These are phyloP conservation scores for Platynereis dumerilii DNA, from an alignment of 2,888 invertebrate genomes.

Conservation along the genomic window DNA sequence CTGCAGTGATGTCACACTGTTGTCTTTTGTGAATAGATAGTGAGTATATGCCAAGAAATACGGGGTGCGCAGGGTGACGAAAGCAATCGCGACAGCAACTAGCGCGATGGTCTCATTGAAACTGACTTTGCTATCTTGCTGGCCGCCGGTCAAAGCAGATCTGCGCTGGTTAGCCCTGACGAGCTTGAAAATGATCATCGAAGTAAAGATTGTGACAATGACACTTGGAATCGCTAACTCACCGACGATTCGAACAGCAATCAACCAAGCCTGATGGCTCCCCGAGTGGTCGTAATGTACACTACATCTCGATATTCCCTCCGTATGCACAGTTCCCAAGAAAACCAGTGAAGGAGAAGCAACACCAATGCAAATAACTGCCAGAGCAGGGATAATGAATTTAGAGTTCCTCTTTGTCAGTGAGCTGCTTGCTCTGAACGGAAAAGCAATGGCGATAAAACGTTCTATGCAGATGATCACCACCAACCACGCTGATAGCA, in stretches of 20 bases:
- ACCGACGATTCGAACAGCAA: slow-evolving; percentile 7
- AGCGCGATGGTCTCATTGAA: slow-evolving; percentile 12
- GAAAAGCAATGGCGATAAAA: slow-evolving; percentile 12
- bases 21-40: slow-evolving; percentile 3
- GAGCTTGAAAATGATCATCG: slow-evolving; percentile 14
- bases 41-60: slow-evolving; percentile 11
- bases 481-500: slow-evolving; percentile 17
- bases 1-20: background rate
- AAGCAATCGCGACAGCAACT: slow-evolving; percentile 13
- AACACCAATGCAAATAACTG: slow-evolving; percentile 4
- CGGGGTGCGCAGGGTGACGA: slow-evolving; percentile 10
- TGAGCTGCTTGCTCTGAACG: slow-evolving; percentile 11
- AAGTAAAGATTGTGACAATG: slow-evolving; percentile 22
- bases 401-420: slow-evolving; percentile 6
- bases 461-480: slow-evolving; percentile 18
- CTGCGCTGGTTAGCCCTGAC: slow-evolving; percentile 5
- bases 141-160: background rate
- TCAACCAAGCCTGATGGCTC: slow-evolving; percentile 7
- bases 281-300: slow-evolving; percentile 1
- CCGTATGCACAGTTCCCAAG: slow-evolving; percentile 2
- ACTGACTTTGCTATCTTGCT: background rate
- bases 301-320: slow-evolving; percentile 1
- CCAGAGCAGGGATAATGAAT: slow-evolving; percentile 4
- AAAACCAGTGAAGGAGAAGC: slow-evolving; percentile 12
- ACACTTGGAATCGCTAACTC: slow-evolving; percentile 14